Conservation (phyloP, 2,888 invertebrate genomes). For the Hofmannophila pseudospretella region DNA sequence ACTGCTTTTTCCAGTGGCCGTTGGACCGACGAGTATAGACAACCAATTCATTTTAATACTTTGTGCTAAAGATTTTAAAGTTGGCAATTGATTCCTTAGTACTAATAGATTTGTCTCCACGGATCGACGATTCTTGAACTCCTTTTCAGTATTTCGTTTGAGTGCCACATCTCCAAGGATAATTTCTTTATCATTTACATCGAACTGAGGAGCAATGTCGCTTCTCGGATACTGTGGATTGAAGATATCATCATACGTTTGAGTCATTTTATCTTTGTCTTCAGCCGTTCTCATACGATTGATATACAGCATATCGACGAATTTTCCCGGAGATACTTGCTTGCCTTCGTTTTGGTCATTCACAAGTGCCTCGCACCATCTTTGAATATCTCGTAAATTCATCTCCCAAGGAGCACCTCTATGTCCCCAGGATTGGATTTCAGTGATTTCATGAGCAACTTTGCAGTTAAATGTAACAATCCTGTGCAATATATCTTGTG, state of each 20-base stretch:
- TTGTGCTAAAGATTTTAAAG: slow-evolving; percentile 88
- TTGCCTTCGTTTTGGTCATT: slow-evolving; percentile 42
- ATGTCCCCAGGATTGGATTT: slow-evolving; percentile 83
- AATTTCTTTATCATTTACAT: slow-evolving; percentile 77
- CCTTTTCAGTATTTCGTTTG: slow-evolving; percentile 54
- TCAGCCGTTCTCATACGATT: slow-evolving; percentile 89
- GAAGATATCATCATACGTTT: slow-evolving; percentile 69
- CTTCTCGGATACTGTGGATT: slow-evolving; percentile 66
- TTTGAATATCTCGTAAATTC: slow-evolving; percentile 94
- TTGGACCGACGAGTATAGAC: slow-evolving; percentile 89
- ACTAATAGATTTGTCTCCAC: slow-evolving; percentile 62
- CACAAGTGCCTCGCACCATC: slow-evolving; percentile 92
- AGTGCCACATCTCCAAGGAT: slow-evolving; percentile 81
- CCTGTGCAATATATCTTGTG: slow-evolving; percentile 77
- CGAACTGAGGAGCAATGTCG: slow-evolving; percentile 74
- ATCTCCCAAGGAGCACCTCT: slow-evolving; percentile 97
- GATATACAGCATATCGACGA: slow-evolving; percentile 88
- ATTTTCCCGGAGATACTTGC: slow-evolving; percentile 73
- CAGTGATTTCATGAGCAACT: slow-evolving; percentile 80
- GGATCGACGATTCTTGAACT: slow-evolving; percentile 46
- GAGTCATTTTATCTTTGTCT: slow-evolving; percentile 85
- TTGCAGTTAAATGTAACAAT: slow-evolving; percentile 89
- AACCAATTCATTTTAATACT: slow-evolving; percentile 96
- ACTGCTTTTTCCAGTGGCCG: slow-evolving; percentile 89
- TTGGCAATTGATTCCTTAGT: slow-evolving; percentile 78